Evolutionary conservation across 1,140 invertebrate genomes (phyloP).

Genomic region (Brachionus paranguensis): DNA sequence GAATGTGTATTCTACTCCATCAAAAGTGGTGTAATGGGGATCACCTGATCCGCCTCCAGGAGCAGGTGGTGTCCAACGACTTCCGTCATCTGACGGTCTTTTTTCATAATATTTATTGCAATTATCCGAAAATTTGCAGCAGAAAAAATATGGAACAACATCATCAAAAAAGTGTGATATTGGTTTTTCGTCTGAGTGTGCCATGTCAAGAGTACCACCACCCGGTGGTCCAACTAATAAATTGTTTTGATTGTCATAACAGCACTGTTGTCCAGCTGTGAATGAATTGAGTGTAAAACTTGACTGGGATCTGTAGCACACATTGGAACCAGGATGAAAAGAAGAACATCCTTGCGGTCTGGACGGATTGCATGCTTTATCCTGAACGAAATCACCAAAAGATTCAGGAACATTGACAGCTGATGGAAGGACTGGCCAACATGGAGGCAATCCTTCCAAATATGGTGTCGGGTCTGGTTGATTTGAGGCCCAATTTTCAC

Average conservation of each 20-base stretch:
- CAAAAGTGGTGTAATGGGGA: constrained; percentile 43
- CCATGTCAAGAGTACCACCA: neutral
- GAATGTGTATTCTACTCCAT: constrained; percentile 43
- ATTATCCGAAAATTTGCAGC: neutral
- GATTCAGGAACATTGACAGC: neutral
- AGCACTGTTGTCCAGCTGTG: neutral
- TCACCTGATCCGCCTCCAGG: constrained; percentile 39
- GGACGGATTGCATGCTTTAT: neutral
- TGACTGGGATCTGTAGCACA: neutral
- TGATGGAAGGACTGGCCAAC: neutral
- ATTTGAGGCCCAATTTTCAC: neutral
- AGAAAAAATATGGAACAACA: neutral
- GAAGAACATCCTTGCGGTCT: neutral
- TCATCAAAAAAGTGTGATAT: neutral
- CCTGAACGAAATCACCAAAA: neutral
- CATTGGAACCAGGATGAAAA: neutral
- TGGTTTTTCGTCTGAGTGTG: neutral
- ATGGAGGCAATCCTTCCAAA: neutral
- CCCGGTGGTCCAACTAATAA: neutral
- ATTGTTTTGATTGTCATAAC: neutral
- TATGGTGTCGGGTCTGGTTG: neutral
- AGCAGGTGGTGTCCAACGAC: neutral
- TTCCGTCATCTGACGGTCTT: neutral
- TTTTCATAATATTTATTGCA: neutral
- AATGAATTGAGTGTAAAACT: neutral